Evolutionary conservation across 2,113 vertebrate species (phyloP).

Genomic region (Melanerpes aurifrons): DNA sequence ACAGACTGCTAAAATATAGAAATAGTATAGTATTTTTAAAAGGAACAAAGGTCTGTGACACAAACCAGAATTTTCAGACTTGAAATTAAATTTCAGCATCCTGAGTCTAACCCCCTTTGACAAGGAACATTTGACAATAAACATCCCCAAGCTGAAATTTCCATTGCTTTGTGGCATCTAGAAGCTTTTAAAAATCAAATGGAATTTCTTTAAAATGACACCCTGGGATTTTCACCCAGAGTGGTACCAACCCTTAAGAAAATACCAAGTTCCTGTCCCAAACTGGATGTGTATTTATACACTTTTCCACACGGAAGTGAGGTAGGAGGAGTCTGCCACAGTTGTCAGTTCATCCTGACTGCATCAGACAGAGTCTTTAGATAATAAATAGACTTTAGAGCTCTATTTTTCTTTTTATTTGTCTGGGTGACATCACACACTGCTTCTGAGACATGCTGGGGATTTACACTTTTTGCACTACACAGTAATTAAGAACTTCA

Average conservation of each 20-base stretch:
- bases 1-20: not conserved
- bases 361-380: not conserved
- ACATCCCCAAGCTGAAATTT: not conserved
- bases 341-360: not conserved
- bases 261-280: not conserved
- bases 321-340: not conserved
- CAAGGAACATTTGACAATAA: not conserved
- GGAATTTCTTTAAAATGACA: not conserved
- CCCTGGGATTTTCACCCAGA: not conserved
- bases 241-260: not conserved
- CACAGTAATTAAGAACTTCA: not conserved
- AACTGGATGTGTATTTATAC: not conserved
- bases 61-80: not conserved
- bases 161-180: not conserved
- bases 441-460: accelerated
- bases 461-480: not conserved
- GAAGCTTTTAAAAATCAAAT: not conserved
- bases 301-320: not conserved
- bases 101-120: not conserved
- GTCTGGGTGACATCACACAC: not conserved
- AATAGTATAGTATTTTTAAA: not conserved
- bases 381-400: not conserved
- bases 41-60: not conserved
- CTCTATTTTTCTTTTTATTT: not conserved
- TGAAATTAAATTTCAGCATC: not conserved